Conservation (phyloP, 2,797 vertebrate genomes). For the Enteromius radiatus region DNA sequence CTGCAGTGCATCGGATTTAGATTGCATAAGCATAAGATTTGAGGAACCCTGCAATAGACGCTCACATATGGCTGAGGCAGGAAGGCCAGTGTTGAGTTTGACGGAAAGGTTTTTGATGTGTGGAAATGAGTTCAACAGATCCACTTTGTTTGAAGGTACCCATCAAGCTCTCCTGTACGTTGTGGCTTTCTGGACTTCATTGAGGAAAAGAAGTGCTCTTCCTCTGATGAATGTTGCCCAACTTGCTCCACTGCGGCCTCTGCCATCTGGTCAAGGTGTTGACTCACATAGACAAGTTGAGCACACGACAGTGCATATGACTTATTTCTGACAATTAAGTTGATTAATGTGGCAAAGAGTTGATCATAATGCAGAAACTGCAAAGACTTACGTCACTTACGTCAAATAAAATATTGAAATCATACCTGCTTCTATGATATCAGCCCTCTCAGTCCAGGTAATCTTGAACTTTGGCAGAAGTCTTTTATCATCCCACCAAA, state of each 20-base stretch:
- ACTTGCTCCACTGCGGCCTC: slow-evolving; percentile 35
- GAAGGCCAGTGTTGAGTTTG: slow-evolving; percentile 48
- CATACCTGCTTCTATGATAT: slow-evolving; percentile 50
- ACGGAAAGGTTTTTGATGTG: slow-evolving; percentile 46
- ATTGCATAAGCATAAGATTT: no score
- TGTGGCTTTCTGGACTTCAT: slow-evolving; percentile 51
- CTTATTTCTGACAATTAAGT: not conserved
- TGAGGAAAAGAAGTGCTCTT: slow-evolving; percentile 51
- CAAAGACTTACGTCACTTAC: not conserved
- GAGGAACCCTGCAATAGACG: no score
- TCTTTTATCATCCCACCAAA: slow-evolving; percentile 43
- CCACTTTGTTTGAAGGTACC: slow-evolving; percentile 51
- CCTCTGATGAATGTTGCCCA: slow-evolving; percentile 48
- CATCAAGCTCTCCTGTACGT: slow-evolving; percentile 47
- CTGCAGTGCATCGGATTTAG: no score
- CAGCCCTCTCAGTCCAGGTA: slow-evolving; percentile 40
- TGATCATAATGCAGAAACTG: not conserved
- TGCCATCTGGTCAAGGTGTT: slow-evolving; percentile 53
- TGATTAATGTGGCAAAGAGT: no score
- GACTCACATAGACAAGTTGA: slow-evolving; percentile 41
- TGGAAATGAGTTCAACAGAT: slow-evolving; percentile 55
- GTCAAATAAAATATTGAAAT: slow-evolving; percentile 29
- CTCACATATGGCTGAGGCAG: slow-evolving; percentile 46
- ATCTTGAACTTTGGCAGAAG: slow-evolving; percentile 47
- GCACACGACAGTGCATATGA: not conserved